Evolutionary conservation across 2,888 invertebrate genomes (phyloP), one percentile per base, ranked within the genome.

Genomic region (Candidula unifasciata): DNA sequence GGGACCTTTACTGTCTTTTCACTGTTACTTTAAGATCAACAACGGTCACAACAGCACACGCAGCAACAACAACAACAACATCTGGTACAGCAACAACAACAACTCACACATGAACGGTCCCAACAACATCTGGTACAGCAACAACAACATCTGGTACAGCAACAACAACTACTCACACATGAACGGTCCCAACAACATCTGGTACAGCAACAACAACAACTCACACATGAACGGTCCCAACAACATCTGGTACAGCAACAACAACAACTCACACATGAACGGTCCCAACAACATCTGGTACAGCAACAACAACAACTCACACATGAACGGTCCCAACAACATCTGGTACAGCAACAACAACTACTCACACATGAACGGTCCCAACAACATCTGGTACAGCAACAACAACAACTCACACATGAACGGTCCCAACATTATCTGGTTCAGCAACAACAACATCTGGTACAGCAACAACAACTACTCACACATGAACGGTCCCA

Each of bases 401-500:
- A 60, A 24, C 60, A 60, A 24, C 5, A 60, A 24, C 5, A 2
- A 18, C 60, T 6, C 0, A 1, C 6, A 44, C 44, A 44, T 6
- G 0, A 60, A n/a, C 60, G 0, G 6, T 54, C 57, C 13, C 60
- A 60, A n/a, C 60, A 60, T 24, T 2, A 60, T 0, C 60, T 1
- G 21, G 18, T 18, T 18, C 5, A 60, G 18, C 60, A 3, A 24
- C 60, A 60, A n/a, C 60, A 60, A 13, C 5, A 60, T 0, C 60
- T 1, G 21, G 18, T 18, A 0, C 60, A n/a, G 21, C 60, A 13
- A 60, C 60, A 60, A 21, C 0, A 60, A 21, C 13, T 54, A 97
- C 98, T 97, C 95, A 98, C 98, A 98, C 96, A 98, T 96, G 93
- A 96, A 96, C 92, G 96, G 96, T 76, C 98, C 98, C 84, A 98